Evolutionary conservation across 2,797 vertebrate genomes (phyloP).

Genomic region (Psittacula echo): DNA sequence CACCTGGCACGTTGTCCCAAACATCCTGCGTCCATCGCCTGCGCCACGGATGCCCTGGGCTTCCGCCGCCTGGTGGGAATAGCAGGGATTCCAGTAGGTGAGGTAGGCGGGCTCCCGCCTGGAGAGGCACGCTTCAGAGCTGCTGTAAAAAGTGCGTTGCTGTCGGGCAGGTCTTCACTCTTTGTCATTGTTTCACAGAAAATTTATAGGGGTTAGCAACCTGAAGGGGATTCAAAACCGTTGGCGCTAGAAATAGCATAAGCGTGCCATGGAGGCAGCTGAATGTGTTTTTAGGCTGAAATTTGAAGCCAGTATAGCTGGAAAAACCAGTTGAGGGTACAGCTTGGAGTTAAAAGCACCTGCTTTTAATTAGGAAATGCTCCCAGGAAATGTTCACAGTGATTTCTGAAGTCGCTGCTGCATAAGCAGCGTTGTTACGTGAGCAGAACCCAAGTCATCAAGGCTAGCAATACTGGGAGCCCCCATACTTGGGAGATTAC

Average conservation of each 20-base stretch:
- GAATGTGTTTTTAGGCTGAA: neutral
- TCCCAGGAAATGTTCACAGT: fast-evolving
- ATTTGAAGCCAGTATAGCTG: neutral
- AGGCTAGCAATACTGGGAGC: fast-evolving
- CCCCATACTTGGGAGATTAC: fast-evolving
- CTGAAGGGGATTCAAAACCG: neutral
- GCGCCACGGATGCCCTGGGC: neutral
- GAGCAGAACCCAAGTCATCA: fast-evolving
- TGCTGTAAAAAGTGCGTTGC: fast-evolving
- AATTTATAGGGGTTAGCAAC: fast-evolving
- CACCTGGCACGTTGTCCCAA: neutral
- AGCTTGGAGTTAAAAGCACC: neutral
- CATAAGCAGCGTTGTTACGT: fast-evolving
- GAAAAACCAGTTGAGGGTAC: neutral
- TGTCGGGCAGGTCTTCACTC: fast-evolving
- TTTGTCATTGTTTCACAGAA: fast-evolving
- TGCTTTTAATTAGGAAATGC: neutral
- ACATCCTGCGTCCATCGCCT: fast-evolving
- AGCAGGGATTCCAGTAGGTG: fast-evolving
- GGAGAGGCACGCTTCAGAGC: fast-evolving
- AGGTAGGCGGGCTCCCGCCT: fast-evolving
- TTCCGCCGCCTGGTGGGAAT: neutral
- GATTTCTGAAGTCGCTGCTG: fast-evolving
- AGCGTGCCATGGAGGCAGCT: fast-evolving
- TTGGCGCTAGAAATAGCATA: fast-evolving